These are phyloP conservation scores for Aproaerema taeniolella DNA, from an alignment of 2,888 invertebrate genomes.

Conservation along the genomic window DNA sequence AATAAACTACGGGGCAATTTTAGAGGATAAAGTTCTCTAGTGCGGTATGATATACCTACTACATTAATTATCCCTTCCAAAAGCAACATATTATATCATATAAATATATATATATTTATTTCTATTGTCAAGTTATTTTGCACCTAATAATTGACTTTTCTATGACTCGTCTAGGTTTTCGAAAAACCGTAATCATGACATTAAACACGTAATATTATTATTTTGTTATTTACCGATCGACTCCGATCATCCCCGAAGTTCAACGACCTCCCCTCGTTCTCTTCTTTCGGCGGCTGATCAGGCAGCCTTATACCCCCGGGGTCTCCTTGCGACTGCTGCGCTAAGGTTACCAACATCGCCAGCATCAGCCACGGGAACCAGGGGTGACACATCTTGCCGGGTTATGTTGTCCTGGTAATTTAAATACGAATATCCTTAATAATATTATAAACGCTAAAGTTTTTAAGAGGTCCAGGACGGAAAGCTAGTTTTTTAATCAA, in stretches of 20 bases:
- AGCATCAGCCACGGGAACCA: conserved; percentile 79
- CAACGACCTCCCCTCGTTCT: conserved; percentile 52
- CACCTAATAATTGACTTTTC: not conserved
- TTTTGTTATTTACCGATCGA: conserved; percentile 68
- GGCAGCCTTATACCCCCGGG: conserved; percentile 79
- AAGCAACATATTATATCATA: not conserved
- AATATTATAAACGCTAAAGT: no score
- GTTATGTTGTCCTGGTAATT: conserved; percentile 35
- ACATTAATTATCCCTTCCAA: not conserved
- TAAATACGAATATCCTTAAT: no score
- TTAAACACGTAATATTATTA: not conserved
- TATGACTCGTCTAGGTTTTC: not conserved
- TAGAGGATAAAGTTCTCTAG: no score
- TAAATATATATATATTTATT: not conserved
- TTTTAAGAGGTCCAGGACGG: no score
- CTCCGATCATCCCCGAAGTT: conserved; percentile 47
- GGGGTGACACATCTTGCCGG: conserved; percentile 43
- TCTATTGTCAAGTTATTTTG: not conserved
- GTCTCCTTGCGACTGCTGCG: conserved; percentile 78
- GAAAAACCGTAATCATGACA: not conserved
- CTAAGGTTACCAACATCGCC: conserved; percentile 66
- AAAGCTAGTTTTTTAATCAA: no score
- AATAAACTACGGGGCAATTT: no score
- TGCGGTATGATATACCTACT: not conserved
- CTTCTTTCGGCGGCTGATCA: conserved; percentile 57